Evolutionary conservation across 2,888 invertebrate species (phyloP).

Genomic region (Archips crataeganus): DNA sequence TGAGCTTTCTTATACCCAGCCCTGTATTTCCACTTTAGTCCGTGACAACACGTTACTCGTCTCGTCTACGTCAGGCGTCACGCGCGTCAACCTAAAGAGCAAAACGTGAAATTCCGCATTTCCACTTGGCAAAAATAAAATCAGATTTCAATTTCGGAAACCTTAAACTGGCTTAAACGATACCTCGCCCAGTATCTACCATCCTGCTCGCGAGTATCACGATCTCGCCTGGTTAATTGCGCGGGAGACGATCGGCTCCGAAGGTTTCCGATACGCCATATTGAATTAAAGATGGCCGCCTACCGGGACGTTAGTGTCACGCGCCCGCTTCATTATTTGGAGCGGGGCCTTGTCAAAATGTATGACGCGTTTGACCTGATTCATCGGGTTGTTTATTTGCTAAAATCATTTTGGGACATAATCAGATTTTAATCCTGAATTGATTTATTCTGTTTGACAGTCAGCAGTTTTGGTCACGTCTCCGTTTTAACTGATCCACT

Average conservation of each 20-base stretch:
- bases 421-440: slow-evolving; percentile 34
- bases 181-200: not conserved
- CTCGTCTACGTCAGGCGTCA: not conserved
- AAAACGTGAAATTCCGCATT: not conserved
- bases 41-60: not conserved
- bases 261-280: slow-evolving; percentile 27
- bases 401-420: slow-evolving; percentile 9
- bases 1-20: no score
- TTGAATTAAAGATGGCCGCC: slow-evolving; percentile 35
- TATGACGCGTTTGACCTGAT: slow-evolving; percentile 27
- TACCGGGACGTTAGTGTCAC: slow-evolving; percentile 17
- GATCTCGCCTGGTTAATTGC: slow-evolving; percentile 28
- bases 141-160: not conserved
- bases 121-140: not conserved
- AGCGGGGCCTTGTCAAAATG: slow-evolving; percentile 14
- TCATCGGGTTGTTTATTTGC: slow-evolving; percentile 31
- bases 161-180: no score
- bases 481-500: not conserved
- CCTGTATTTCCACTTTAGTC: no score
- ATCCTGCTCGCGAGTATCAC: not conserved
- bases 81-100: not conserved
- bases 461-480: slow-evolving; percentile 1
- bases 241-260: slow-evolving; percentile 9
- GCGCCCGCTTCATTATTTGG: slow-evolving; percentile 10
- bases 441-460: slow-evolving; percentile 28